Base-by-base conservation (phyloP, 2,888 invertebrate species). In the Apamea anceps region DNA sequence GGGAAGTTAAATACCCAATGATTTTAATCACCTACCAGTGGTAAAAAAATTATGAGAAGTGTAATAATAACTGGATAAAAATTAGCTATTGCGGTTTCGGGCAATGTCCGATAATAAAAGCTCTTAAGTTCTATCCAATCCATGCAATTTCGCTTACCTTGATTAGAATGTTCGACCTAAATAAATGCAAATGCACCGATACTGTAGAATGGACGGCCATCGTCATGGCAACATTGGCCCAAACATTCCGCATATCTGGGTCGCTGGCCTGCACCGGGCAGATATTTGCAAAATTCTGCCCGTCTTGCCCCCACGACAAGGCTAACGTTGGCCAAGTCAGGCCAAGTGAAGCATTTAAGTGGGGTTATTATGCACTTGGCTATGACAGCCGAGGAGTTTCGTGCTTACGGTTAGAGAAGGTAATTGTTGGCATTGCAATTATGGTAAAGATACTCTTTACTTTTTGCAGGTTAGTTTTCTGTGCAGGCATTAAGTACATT, bases 181-280 rank as follows among this genome's bases (percentile, higher is more conserved):
- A 89, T 86, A 84, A 87, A 86, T 84, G 71, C 80, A 86, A 87
- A 79, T 89, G 81, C 87, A 87, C 77, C 70, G 25, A 89, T 83
- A 85, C 67, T 67, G 71, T 79, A 77, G 74, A 77, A 75, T 67
- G 32, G 68, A 67, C 65, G 77, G 80, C 68, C 60, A 75, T 89
- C 60, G 88, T 90, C 94, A 95, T 95, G 91, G 94, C 91, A 95
- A 96, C 95, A 88, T 88, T 78, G 87, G 87, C 84, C 90, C 94
- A 95, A 96, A 96, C 96, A 96, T 94, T 95, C 93, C 92, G 75
- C 72, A 87, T 85, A 94, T 91, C 91, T 93, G 88, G 94, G 94
- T 93, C 94, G 90, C 85, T 90, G 91, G 65, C 90, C 87, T 72
- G 78, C 51, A 82, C 82, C 75, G 90, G 83, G 85, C 79, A 82